Conservation (phyloP, 2,113 vertebrate genomes). For the Actinemys pallida region DNA sequence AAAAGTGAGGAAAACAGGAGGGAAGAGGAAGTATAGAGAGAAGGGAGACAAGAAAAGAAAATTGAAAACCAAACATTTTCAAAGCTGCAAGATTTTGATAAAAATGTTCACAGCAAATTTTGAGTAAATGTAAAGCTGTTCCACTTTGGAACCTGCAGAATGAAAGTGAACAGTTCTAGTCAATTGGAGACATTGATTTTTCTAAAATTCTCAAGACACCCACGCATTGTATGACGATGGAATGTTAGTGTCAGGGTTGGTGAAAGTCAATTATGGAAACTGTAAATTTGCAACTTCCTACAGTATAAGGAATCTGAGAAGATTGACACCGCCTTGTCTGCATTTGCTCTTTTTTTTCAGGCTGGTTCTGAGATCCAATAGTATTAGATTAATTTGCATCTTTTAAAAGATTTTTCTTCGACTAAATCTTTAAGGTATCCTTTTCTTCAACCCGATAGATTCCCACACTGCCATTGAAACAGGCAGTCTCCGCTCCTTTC, state of each 20-base stretch:
- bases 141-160: background rate
- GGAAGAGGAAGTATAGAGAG: accelerated
- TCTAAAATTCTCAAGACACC: background rate
- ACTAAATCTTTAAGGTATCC: background rate
- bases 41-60: background rate
- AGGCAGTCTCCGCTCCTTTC: background rate
- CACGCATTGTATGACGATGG: background rate
- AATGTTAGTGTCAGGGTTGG: background rate
- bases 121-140: background rate
- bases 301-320: accelerated
- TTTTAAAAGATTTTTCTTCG: background rate
- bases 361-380: background rate
- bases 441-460: background rate
- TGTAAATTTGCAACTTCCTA: background rate
- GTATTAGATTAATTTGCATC: too few relatives aligned
- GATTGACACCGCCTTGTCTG: accelerated
- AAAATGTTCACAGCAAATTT: accelerated
- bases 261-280: background rate
- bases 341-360: too few relatives aligned
- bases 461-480: background rate
- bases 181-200: background rate
- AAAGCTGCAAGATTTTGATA: background rate
- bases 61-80: background rate
- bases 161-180: background rate
- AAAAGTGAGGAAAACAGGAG: too few relatives aligned